Percentiles rank a stretch among this genome's conserved stretches.
These are phyloP conservation scores for Enteromius thamalakanensis DNA, from an alignment of 2,797 vertebrate species.

Conservation along the genomic window DNA sequence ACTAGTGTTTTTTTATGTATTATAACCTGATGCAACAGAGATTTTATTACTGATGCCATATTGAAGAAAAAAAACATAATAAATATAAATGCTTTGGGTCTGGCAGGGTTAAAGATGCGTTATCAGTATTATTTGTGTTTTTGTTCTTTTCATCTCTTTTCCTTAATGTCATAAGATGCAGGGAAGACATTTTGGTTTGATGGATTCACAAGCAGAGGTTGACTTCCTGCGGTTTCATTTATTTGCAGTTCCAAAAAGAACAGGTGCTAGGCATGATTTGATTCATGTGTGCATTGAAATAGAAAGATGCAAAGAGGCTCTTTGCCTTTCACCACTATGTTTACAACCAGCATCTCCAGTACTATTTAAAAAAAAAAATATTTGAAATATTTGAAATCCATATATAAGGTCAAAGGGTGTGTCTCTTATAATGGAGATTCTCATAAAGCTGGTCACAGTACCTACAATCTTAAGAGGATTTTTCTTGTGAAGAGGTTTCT, in stretches of 20 bases:
- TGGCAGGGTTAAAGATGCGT: background rate
- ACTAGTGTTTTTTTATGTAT: too few species aligned
- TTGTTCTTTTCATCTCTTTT: slow-evolving; percentile 31
- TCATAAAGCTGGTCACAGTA: slow-evolving; percentile 17
- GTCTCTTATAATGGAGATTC: background rate
- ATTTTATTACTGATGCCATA: background rate
- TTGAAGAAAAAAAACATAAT: background rate
- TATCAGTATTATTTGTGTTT: slow-evolving; percentile 44
- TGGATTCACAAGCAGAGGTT: slow-evolving; percentile 20
- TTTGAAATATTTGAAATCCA: slow-evolving; percentile 8
- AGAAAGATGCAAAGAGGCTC: background rate
- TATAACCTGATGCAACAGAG: background rate
- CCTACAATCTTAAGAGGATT: background rate
- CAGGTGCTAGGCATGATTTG: background rate
- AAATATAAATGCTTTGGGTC: background rate
- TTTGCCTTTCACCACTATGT: background rate
- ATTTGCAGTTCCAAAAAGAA: slow-evolving; percentile 17
- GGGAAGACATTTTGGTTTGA: slow-evolving; percentile 8
- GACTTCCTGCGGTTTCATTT: slow-evolving; percentile 25
- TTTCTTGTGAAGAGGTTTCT: slow-evolving; percentile 10
- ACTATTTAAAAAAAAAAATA: background rate
- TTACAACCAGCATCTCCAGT: background rate
- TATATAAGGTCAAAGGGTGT: background rate
- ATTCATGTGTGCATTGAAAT: slow-evolving; percentile 10
- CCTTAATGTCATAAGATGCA: slow-evolving; percentile 29